These are phyloP conservation scores for Drosophila sordidula DNA, from an alignment of 2,888 invertebrate species.

Conservation along the genomic window DNA sequence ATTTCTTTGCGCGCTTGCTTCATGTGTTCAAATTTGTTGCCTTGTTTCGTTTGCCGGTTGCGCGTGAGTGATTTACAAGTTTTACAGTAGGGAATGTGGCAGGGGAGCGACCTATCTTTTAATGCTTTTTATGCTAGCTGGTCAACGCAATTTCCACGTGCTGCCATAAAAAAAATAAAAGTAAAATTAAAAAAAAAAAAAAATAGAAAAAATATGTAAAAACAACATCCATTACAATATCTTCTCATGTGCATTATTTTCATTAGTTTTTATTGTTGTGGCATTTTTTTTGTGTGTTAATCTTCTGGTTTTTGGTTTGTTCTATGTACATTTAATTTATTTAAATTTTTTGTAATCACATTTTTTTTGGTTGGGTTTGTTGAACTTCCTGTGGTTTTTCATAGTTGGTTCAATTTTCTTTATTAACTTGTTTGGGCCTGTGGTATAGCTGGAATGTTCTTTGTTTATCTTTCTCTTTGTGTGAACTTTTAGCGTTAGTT, in stretches of 20 bases:
- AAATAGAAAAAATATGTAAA: conserved; percentile 3
- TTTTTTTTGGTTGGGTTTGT: conserved; percentile 36
- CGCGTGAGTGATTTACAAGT: conserved; percentile 65
- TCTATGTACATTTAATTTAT: conserved; percentile 28
- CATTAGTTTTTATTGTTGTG: conserved; percentile 10
- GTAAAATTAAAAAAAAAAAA: not conserved
- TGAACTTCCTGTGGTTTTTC: conserved; percentile 57
- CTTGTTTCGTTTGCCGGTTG: conserved; percentile 27
- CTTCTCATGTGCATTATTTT: conserved; percentile 28
- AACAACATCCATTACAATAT: conserved; percentile 23
- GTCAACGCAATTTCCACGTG: conserved; percentile 28
- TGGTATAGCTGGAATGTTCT: not conserved
- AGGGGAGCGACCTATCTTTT: conserved; percentile 18
- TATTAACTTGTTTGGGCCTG: conserved; percentile 28
- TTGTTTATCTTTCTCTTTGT: not conserved
- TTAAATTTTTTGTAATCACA: conserved; percentile 5
- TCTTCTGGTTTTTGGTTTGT: conserved; percentile 11
- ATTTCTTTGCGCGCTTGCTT: conserved; percentile 10
- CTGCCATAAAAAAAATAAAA: conserved; percentile 4
- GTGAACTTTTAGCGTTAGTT: not conserved
- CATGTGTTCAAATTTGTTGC: conserved; percentile 41
- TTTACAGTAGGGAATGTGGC: conserved; percentile 6
- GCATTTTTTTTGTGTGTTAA: not conserved
- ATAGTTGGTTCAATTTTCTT: conserved; percentile 25
- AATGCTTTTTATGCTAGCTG: conserved; percentile 28